Evolutionary conservation across 2,888 invertebrate genomes (phyloP), one percentile per base, ranked within the genome.

Genomic region (Blastobasis adustella): DNA sequence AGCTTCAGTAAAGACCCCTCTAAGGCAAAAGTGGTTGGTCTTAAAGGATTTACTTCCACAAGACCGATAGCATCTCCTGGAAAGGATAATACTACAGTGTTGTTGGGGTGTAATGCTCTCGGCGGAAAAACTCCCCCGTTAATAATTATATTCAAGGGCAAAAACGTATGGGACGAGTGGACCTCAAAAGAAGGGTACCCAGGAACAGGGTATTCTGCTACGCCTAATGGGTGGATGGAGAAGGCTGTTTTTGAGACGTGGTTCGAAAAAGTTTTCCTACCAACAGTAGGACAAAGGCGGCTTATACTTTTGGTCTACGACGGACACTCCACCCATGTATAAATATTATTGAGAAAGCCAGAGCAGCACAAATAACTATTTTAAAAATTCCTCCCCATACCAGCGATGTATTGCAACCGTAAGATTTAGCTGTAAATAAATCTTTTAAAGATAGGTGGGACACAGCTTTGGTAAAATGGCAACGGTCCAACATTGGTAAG

Each of bases 181-280:
- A 54, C 49, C 1, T 51, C 54, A 44, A 10, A 41, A 23, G 54
- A 63, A 6, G 58, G 36, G 2, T 57, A 57, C 40, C 60, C 60
- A 37, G 58, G 59, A 6, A 62, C 60, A 53, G 49, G 50, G 7
- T 58, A 61, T 49, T 57, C 60, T 4, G 60, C 60, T 10, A 62
- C 58, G 8, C 48, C 47, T 45, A 66, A 72, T 56, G 67, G 66
- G 6, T 71, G 68, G 69, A 72, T 72, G 62, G 66, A 72, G 47
- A 54, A 56, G 8, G 49, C 60, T 4, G 57, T 71, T 43, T 73
- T 58, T 47, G 58, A 58, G 43, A 52, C 23, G 8, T 57, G 51
- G 46, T 54, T 57, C 45, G 42, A 49, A 50, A 53, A 50, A 40
- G 46, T 50, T 48, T 56, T 59, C 53, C 38, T 57, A 38, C 54